Percentiles rank a stretch among this genome's conserved stretches.
phyloP scores from a whole-genome alignment of 2,113 vertebrate species.

The Suncus etruscus region DNA sequence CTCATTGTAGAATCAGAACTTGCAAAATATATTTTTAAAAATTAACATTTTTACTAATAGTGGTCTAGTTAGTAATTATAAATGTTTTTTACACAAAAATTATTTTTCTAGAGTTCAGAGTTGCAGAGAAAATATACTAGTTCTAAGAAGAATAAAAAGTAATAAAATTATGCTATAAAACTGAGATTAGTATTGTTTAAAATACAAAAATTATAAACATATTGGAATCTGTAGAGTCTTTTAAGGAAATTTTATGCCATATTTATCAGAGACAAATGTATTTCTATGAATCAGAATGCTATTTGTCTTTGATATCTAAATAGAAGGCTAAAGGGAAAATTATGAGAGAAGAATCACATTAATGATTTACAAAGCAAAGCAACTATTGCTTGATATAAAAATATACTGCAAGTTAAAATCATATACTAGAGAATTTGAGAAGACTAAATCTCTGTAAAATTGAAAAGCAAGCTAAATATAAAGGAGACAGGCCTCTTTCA shows the following conservation, averaged over 20 bases:
- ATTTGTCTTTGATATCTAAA: conserved; percentile 47
- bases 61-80: no score
- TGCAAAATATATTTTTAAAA: no score
- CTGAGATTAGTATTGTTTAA: background rate
- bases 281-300: conserved; percentile 50
- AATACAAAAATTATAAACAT: background rate
- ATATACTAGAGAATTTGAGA: conserved; percentile 12
- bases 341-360: conserved; percentile 35
- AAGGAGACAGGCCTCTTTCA: background rate
- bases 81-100: no score
- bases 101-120: no score
- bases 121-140: no score
- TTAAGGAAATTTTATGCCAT: conserved; percentile 14
- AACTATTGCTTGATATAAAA: conserved; percentile 53
- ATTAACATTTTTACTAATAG: no score
- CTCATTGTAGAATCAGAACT: no score
- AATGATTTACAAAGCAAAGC: conserved; percentile 51
- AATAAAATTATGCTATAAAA: background rate
- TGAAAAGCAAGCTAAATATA: conserved; percentile 62
- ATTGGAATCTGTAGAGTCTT: background rate
- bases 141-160: no score
- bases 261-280: conserved; percentile 29
- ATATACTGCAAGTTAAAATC: conserved; percentile 34
- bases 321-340: background rate
- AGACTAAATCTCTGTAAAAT: conserved; percentile 7